Conservation (phyloP, 1,140 invertebrate species). For the Lepidotrigona ventralis region DNA sequence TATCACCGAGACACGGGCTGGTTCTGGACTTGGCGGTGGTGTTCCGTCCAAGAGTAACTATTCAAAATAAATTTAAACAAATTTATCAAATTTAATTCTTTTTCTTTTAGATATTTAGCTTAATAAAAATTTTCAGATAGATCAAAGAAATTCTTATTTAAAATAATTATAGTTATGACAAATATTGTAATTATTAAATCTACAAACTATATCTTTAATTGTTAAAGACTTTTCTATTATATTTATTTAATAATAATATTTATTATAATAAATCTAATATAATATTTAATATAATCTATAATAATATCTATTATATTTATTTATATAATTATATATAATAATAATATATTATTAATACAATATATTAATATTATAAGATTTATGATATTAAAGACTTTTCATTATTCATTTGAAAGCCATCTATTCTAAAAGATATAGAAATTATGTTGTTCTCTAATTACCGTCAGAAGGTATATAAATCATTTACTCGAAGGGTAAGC, state of each 20-base stretch:
- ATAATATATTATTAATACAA: no score
- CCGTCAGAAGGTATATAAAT: conserved; percentile 25
- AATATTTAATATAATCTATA: no score
- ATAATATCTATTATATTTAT: no score
- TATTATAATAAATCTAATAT: no score
- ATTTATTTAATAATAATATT: no score
- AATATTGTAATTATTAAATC: background rate
- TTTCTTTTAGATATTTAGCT: background rate
- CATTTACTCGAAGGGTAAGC: conserved; percentile 48
- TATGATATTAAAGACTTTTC: background rate
- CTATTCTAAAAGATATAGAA: background rate
- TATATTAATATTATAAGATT: no score
- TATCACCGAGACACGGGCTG: conserved; percentile 84
- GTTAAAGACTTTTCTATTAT: no score
- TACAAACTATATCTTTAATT: no score
- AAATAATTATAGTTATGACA: background rate
- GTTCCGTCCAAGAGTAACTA: conserved; percentile 78
- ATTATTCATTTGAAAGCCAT: background rate
- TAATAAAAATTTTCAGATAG: background rate
- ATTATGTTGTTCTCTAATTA: conserved; percentile 19
- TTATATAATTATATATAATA: no score
- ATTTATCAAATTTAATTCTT: background rate
- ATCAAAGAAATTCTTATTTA: background rate
- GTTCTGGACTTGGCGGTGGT: conserved; percentile 78
- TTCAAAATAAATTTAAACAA: conserved; percentile 54